Evolutionary conservation across 2,888 invertebrate genomes (phyloP).

Genomic region (Cheilosia impressa): DNA sequence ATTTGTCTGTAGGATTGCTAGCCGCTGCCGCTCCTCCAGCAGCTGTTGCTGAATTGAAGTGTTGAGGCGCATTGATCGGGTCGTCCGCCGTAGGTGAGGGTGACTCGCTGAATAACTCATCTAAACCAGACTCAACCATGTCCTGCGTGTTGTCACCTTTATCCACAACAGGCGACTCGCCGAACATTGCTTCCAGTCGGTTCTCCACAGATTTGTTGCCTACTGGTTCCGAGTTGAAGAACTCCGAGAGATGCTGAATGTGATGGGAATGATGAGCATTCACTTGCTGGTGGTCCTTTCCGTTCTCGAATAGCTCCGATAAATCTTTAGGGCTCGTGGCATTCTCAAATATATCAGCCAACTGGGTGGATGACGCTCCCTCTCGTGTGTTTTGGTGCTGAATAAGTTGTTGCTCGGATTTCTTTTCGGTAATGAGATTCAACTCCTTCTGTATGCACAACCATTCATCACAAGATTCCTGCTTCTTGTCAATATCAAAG

Average conservation of each 20-base stretch:
- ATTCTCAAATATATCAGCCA: constrained; percentile 83
- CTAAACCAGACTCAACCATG: constrained; percentile 81
- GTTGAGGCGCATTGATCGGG: constrained; percentile 41
- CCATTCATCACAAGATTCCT: constrained; percentile 87
- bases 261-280: constrained; percentile 75
- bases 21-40: constrained; percentile 17
- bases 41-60: constrained; percentile 42
- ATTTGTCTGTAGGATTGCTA: constrained; percentile 56
- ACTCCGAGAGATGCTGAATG: constrained; percentile 79
- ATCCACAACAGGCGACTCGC: constrained; percentile 82
- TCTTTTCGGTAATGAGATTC: constrained; percentile 83
- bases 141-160: constrained; percentile 78
- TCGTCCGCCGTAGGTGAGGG: constrained; percentile 77
- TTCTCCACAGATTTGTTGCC: constrained; percentile 83
- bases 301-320: constrained; percentile 75
- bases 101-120: constrained; percentile 82
- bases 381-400: constrained; percentile 64
- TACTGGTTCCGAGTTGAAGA: constrained; percentile 81
- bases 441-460: constrained; percentile 88
- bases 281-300: constrained; percentile 75
- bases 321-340: constrained; percentile 80
- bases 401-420: constrained; percentile 76
- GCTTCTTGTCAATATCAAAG: constrained; percentile 71
- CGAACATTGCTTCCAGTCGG: constrained; percentile 83
- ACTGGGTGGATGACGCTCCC: constrained; percentile 75